Evolutionary conservation across 2,113 vertebrate genomes (phyloP).

Genomic region (Catharus fuscescens): DNA sequence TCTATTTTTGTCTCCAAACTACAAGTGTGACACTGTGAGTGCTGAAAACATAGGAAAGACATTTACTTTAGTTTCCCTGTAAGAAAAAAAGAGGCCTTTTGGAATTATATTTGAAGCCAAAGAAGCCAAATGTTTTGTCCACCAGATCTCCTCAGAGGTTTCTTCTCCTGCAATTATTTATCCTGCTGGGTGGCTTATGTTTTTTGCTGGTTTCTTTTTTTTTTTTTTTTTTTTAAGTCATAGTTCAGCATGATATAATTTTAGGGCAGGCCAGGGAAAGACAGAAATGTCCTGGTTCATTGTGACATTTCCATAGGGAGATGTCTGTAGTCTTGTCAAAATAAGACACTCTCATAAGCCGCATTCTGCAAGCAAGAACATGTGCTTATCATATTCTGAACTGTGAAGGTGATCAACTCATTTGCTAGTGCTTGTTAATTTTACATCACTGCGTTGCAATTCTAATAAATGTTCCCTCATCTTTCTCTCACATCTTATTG

Average conservation of each 20-base stretch:
- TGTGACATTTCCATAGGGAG: not conserved
- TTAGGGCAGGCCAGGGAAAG: not conserved
- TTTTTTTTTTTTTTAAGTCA: not conserved
- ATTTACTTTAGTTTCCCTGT: not conserved
- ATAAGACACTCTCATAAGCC: not conserved
- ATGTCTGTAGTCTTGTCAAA: not conserved
- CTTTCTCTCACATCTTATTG: not conserved
- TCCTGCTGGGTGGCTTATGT: not conserved
- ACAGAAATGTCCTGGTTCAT: not conserved
- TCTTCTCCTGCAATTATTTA: not conserved
- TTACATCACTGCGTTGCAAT: not conserved
- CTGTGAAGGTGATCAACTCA: not conserved
- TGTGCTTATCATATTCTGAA: not conserved
- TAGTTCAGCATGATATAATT: not conserved
- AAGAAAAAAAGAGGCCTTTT: not conserved
- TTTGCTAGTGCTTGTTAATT: not conserved
- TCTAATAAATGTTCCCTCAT: not conserved
- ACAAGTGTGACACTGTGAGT: not conserved
- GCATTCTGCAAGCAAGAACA: not conserved
- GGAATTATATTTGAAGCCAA: not conserved
- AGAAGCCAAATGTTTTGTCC: rapidly evolving
- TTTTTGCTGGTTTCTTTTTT: not conserved
- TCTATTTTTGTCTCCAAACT: not conserved
- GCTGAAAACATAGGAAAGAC: not conserved
- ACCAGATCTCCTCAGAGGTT: not conserved